Base-by-base conservation (phyloP, 2,888 invertebrate genomes). In the Cryptus armator region DNA sequence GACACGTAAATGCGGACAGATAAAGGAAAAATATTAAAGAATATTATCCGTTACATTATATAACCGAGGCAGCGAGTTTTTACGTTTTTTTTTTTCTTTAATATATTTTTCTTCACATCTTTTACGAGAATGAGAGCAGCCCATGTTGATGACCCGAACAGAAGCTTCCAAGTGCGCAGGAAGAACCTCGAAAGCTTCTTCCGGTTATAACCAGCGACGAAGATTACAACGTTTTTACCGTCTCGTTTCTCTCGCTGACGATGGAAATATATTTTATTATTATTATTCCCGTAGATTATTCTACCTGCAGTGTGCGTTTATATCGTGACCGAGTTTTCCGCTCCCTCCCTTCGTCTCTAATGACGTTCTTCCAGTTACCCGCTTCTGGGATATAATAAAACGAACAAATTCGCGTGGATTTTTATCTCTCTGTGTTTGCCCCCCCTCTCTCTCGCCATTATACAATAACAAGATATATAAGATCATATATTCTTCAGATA, bases 161-260 rank as follows among this genome's bases (percentile, higher is more conserved):
- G 56, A 78, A 56, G 44, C 68, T 46, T 46, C 9, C 53, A 53
- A 59, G 4, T 10, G 29, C 59, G 16, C 51, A 44, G 9, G 43
- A 64, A 70, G 29, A 68, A 14, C n/a, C 6, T 19, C 37, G n/a
- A 44, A 71, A 53, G 24, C 51, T 64, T 53, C 24, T 51, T 48
- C 24, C 71, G 24, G 37, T 24, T 19, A 24, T 71, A 53, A 43
- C 44, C 71, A 19, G 37, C 29, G 43, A 64, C 37, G 70, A 43
- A 64, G 70, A 79, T 79, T 79, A 71, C 70, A 79, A 71, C 51
- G 43, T 71, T 79, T 79, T 64, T 29, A 71, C 51, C 64, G 44
- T 79, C 43, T 43, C 37, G n/a, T 53, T 79, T 37, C 43, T 71
- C 48, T 59, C 44, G 9, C 24, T 64, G 12, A 43, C 24, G 62